Evolutionary conservation across 2,888 invertebrate species (phyloP).

Genomic region (Tridacna crocea): DNA sequence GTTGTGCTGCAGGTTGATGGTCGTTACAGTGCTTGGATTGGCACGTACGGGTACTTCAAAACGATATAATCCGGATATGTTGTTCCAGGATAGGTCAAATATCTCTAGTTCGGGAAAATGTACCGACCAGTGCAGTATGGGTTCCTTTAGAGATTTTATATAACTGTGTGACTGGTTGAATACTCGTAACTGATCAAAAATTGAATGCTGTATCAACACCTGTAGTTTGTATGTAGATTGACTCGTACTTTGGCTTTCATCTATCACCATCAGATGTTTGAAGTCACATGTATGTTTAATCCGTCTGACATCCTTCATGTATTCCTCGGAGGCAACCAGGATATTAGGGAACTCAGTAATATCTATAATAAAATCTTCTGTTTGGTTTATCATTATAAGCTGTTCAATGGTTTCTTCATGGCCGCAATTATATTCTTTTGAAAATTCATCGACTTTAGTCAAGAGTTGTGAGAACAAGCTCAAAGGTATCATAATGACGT

Average conservation of each 20-base stretch:
- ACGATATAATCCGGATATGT: constrained; percentile 63
- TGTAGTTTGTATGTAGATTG: constrained; percentile 64
- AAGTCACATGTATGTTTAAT: constrained; percentile 60
- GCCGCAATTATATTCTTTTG: constrained; percentile 60
- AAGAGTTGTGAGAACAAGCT: constrained; percentile 32
- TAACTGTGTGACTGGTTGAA: constrained; percentile 61
- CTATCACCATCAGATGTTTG: constrained; percentile 54
- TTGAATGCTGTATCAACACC: constrained; percentile 58
- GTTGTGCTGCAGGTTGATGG: constrained; percentile 64
- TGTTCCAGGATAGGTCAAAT: constrained; percentile 71
- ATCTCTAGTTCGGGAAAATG: constrained; percentile 67
- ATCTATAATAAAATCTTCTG: constrained; percentile 44
- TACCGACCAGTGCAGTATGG: constrained; percentile 64
- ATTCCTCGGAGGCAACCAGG: constrained; percentile 37
- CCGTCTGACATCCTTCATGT: constrained; percentile 44
- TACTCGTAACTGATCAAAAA: constrained; percentile 61
- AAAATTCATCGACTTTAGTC: constrained; percentile 36
- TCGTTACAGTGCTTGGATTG: constrained; percentile 37
- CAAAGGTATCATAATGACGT: constrained; percentile 33
- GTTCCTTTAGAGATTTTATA: constrained; percentile 56
- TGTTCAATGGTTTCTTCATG: constrained; percentile 59
- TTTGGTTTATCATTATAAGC: constrained; percentile 47
- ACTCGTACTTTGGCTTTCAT: constrained; percentile 60
- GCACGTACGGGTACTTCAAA: constrained; percentile 54
- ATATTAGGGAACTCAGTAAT: constrained; percentile 10